Evolutionary conservation across 2,888 invertebrate genomes (phyloP).

Genomic region (Eulithis prunata): DNA sequence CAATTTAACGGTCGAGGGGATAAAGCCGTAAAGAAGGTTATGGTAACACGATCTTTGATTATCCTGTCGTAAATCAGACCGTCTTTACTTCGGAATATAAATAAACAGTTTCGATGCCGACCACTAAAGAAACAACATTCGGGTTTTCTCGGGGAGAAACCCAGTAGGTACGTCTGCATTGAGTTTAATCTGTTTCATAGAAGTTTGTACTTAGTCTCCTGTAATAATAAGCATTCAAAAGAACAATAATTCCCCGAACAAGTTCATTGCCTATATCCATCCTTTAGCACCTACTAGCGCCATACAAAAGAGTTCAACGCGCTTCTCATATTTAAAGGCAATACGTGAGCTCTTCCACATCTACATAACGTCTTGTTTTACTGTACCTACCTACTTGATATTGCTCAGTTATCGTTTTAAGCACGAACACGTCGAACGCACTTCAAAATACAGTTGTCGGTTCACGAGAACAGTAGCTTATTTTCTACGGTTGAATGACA

Average conservation of each 20-base stretch:
- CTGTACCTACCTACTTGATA: neutral
- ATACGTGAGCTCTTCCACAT: constrained; percentile 45
- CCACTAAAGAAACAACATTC: constrained; percentile 6
- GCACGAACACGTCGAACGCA: constrained; percentile 10
- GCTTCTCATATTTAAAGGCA: constrained; percentile 44
- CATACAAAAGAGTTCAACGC: constrained; percentile 76
- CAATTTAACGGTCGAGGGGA: constrained; percentile 33
- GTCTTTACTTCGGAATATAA: constrained; percentile 17
- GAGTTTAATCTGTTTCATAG: too few relatives aligned
- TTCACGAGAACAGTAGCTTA: constrained; percentile 4
- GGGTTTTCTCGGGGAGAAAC: constrained; percentile 4
- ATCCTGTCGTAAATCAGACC: constrained; percentile 29
- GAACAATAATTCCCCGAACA: constrained; percentile 1
- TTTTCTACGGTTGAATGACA: constrained; percentile 4
- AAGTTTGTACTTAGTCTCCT: too few relatives aligned
- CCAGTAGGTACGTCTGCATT: neutral
- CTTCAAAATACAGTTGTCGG: constrained; percentile 8
- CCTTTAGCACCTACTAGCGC: constrained; percentile 16
- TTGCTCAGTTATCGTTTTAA: constrained; percentile 7
- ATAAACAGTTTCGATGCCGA: constrained; percentile 15
- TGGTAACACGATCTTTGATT: constrained; percentile 36
- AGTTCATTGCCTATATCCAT: constrained; percentile 3
- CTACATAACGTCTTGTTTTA: constrained; percentile 34
- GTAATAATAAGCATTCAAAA: neutral
- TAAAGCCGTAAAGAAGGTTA: constrained; percentile 38